phyloP scores from a whole-genome alignment of 1,140 invertebrate species.

The Caenorhabditis briggsae region DNA sequence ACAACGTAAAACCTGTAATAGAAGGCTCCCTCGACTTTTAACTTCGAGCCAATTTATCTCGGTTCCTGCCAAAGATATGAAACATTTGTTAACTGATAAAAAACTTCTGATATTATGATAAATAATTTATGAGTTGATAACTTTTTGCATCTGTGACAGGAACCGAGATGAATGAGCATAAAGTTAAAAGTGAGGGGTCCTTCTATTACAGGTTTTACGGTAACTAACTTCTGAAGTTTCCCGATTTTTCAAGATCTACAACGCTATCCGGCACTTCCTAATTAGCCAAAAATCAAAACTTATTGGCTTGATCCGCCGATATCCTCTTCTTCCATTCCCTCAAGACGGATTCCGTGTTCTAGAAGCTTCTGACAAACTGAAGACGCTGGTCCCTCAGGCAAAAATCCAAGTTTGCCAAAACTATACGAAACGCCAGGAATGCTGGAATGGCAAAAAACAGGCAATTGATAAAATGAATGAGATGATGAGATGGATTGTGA shows the following conservation, averaged over 20 bases:
- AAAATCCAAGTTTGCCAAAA: background rate
- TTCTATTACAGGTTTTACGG: too few relatives aligned
- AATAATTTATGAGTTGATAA: too few relatives aligned
- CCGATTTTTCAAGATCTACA: background rate
- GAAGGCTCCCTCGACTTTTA: too few relatives aligned
- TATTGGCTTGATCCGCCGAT: background rate
- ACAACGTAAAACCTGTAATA: too few relatives aligned
- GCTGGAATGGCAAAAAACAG: background rate
- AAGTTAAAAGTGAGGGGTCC: too few relatives aligned
- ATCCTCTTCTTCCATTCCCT: background rate
- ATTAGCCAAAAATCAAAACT: background rate
- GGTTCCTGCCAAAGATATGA: too few relatives aligned
- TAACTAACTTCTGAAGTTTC: too few relatives aligned
- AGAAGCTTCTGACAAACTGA: background rate
- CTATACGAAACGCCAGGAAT: background rate
- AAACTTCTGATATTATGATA: too few relatives aligned
- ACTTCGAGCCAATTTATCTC: too few relatives aligned
- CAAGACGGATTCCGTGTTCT: background rate
- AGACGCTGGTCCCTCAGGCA: background rate
- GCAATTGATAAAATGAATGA: conserved; percentile 12
- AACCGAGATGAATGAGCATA: too few relatives aligned
- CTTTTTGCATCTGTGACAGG: too few relatives aligned
- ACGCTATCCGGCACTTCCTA: background rate
- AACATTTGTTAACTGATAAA: too few relatives aligned
- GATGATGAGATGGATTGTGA: conserved; percentile 2